Evolutionary conservation across 2,113 vertebrate genomes (phyloP), one percentile per base, ranked within the genome.

Genomic region (Pitta sordida): DNA sequence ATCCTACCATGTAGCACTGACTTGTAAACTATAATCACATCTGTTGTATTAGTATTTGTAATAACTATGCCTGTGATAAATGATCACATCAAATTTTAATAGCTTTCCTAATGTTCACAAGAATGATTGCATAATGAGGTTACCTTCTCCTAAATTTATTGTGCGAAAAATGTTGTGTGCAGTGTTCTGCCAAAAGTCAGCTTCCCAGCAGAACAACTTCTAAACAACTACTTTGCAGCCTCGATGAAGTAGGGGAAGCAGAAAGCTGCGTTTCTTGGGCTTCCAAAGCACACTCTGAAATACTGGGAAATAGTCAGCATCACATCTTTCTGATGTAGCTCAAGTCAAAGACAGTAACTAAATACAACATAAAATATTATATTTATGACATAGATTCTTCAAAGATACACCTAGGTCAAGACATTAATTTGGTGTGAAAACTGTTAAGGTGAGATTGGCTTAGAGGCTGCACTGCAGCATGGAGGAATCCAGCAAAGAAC

Each of bases 11-110:
- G 79, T 86, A 93, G 71, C 73, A 24, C 36, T 70, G 76, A 80
- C 75, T 93, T 85, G 76, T 94, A 88, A 94, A 74, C 68, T 44
- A 46, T 67, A 91, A 91, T 88, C 90, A 78, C 91, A 94, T 80
- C 93, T 96, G 83, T 71, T 91, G 43, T 68, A 37, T 93, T 67
- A 83, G 88, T 77, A 64, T 88, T 91, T 83, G 39, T 68, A 90
- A 78, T 84, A 91, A 86, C 46, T 37, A 30, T 34, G 83, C 76
- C 49, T 60, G 71, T 96, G 94, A 96, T 70, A 81, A 95, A 94
- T 0, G 46, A 86, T 62, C 41, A 30, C 67, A 84, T 95, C 63
- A 88, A 68, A 64, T 75, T 83, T 84, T 86, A 96, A 91, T 94
- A 68, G 76, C 80, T 84, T 88, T 71, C 78, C 85, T 88, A 90